phyloP scores from a whole-genome alignment of 2,888 invertebrate species.

The Nemapogon koenigi region DNA sequence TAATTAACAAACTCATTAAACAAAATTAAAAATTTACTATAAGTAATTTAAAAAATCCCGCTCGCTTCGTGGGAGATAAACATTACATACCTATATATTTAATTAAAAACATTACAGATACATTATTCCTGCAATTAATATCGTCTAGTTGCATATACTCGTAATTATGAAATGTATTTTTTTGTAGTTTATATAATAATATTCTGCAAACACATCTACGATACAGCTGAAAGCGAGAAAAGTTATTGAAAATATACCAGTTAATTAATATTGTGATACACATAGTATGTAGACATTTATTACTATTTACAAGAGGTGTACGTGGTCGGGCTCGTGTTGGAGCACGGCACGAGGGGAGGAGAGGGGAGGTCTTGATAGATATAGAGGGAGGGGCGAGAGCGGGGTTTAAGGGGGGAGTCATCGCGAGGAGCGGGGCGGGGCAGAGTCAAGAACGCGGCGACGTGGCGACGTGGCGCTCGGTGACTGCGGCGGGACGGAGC shows the following conservation, averaged over 20 bases:
- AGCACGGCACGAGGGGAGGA: slow-evolving; percentile 5
- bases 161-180: slow-evolving; percentile 56
- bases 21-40: slow-evolving; percentile 2
- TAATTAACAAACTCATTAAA: slow-evolving; percentile 1
- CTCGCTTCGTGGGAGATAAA: slow-evolving; percentile 29
- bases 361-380: slow-evolving; percentile 17
- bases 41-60: slow-evolving; percentile 30
- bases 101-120: slow-evolving; percentile 45
- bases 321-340: slow-evolving; percentile 21
- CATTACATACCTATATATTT: slow-evolving; percentile 58
- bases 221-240: slow-evolving; percentile 65
- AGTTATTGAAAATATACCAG: slow-evolving; percentile 64
- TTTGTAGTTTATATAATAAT: slow-evolving; percentile 47
- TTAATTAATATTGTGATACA: slow-evolving; percentile 33
- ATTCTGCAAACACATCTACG: slow-evolving; percentile 59
- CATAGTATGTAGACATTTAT: slow-evolving; percentile 56
- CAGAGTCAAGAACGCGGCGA: slow-evolving; percentile 1
- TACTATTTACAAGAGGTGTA: slow-evolving; percentile 61
- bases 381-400: slow-evolving; percentile 3
- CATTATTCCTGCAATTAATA: slow-evolving; percentile 50
- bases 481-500: slow-evolving; percentile 7
- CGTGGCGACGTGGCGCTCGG: slow-evolving; percentile 11
- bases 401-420: background rate
- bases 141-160: slow-evolving; percentile 46
- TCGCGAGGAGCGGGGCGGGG: background rate